Conservation (phyloP, 1,140 invertebrate genomes). For the Leptonema lineaticorne region DNA sequence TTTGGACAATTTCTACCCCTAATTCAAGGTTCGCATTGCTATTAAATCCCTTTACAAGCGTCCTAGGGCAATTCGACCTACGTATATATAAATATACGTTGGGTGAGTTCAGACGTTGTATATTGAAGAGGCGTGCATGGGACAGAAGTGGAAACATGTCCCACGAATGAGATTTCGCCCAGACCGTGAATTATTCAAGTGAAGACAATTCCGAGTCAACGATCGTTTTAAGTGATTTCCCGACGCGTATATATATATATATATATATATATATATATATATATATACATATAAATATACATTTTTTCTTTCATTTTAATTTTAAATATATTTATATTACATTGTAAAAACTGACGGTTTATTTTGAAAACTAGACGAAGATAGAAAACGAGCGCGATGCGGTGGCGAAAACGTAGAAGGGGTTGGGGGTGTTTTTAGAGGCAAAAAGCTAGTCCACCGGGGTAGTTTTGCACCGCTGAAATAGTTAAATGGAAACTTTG, state of each 20-base stretch:
- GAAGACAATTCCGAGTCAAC: no score
- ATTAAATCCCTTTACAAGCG: slow-evolving; percentile 2
- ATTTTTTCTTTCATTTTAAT: no score
- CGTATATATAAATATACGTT: no score
- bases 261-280: no score
- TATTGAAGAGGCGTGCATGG: background rate
- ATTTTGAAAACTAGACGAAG: no score
- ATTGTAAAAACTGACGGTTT: no score
- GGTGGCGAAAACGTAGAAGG: background rate
- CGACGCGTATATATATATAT: no score
- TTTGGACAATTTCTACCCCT: slow-evolving; percentile 4
- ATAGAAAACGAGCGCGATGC: background rate
- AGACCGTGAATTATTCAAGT: background rate
- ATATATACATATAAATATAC: no score
- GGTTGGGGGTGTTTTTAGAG: no score
- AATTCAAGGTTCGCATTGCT: slow-evolving; percentile 13
- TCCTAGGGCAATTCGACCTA: background rate
- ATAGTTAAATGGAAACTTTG: slow-evolving; percentile 26
- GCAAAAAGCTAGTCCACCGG: background rate
- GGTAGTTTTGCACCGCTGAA: slow-evolving; percentile 17
- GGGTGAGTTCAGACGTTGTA: background rate
- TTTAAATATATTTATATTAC: no score
- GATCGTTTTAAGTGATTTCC: no score
- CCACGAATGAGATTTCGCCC: background rate
- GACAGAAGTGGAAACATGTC: background rate